Evolutionary conservation across 2,888 invertebrate species (phyloP).

Genomic region (Scaeva pyrastri): DNA sequence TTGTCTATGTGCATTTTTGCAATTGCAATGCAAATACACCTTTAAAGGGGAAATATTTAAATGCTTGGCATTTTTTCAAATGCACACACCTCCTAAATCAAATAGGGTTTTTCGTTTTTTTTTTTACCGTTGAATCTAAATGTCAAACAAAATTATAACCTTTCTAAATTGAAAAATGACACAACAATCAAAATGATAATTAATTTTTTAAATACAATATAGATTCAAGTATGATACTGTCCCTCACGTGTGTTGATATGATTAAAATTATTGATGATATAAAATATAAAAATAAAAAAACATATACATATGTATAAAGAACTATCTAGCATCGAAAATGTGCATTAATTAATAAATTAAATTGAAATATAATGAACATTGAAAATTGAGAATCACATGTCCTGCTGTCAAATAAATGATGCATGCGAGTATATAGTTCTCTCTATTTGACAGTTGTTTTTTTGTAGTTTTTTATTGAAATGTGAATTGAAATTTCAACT

Average conservation of each 20-base stretch:
- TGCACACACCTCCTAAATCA: conserved; percentile 31
- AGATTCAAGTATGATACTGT: not conserved
- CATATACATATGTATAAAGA: not conserved
- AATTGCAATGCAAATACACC: not conserved
- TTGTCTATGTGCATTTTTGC: too few relatives aligned
- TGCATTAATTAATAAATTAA: conserved; percentile 26
- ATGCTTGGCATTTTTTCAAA: conserved; percentile 7
- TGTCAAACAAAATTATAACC: conserved; percentile 53
- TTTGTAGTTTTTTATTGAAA: not conserved
- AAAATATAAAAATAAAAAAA: not conserved
- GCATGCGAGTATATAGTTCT: not conserved
- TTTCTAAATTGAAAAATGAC: conserved; percentile 40
- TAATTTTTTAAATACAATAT: conserved; percentile 31
- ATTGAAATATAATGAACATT: conserved; percentile 34
- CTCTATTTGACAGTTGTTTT: not conserved
- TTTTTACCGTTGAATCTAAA: conserved; percentile 37
- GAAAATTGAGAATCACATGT: conserved; percentile 20
- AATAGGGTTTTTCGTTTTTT: not conserved
- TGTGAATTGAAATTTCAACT: conserved; percentile 19
- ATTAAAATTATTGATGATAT: not conserved
- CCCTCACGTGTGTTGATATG: not conserved
- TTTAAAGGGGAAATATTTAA: not conserved
- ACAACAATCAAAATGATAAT: conserved; percentile 30
- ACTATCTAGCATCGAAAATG: not conserved
- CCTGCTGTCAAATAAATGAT: conserved; percentile 30